These are phyloP conservation scores for Microctonus brassicae DNA, from an alignment of 2,888 invertebrate genomes.

Conservation along the genomic window DNA sequence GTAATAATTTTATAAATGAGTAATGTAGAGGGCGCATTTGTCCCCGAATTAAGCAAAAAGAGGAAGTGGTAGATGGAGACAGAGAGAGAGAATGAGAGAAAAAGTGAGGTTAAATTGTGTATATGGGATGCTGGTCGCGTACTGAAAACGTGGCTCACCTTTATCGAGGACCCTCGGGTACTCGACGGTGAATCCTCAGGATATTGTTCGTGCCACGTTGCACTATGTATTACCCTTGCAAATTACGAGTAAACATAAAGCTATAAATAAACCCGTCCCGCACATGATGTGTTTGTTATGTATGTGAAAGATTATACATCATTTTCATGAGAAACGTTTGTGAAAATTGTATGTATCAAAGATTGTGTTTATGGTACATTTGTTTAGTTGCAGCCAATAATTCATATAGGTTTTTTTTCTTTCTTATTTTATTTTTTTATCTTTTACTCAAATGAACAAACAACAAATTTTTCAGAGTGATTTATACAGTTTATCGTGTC, in stretches of 20 bases:
- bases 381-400: background rate
- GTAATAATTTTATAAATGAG: conserved; percentile 21
- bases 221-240: conserved; percentile 40
- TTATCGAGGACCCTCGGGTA: conserved; percentile 29
- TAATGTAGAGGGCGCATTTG: conserved; percentile 17
- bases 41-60: conserved; percentile 23
- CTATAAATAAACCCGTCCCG: conserved; percentile 17
- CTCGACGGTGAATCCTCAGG: conserved; percentile 23
- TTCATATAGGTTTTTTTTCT: background rate
- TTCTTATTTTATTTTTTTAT: background rate
- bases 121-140: conserved; percentile 32
- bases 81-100: background rate
- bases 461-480: background rate
- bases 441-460: background rate
- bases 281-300: background rate
- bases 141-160: conserved; percentile 38
- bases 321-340: background rate
- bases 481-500: background rate
- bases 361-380: background rate
- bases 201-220: conserved; percentile 32
- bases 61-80: background rate
- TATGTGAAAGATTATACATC: background rate
- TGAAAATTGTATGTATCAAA: background rate
- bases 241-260: conserved; percentile 41
- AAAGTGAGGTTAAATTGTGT: background rate